phyloP scores from a whole-genome alignment of 2,113 vertebrate species.

The Podarcis muralis region DNA sequence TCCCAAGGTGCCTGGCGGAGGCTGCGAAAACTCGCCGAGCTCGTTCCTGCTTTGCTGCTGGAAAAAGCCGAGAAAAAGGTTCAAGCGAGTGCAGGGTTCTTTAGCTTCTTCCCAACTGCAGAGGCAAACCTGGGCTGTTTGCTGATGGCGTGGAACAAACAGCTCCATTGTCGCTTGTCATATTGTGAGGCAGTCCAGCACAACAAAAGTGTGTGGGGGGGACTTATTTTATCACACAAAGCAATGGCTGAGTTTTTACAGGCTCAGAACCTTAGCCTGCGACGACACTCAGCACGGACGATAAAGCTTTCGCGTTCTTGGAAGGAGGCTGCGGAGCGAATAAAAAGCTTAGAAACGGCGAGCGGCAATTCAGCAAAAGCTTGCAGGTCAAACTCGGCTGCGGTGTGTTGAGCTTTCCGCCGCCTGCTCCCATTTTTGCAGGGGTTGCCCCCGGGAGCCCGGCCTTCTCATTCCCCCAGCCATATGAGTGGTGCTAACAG shows the following conservation, averaged over 20 bases:
- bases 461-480: not conserved
- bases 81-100: not conserved
- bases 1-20: not conserved
- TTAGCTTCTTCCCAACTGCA: constrained; percentile 23
- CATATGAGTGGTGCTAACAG: not conserved
- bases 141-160: not conserved
- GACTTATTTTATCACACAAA: not conserved
- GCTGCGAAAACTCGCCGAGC: constrained; percentile 10
- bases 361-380: not conserved
- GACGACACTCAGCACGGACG: not conserved
- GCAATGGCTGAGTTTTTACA: not conserved
- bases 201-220: not conserved
- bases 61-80: not conserved
- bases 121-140: constrained; percentile 26
- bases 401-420: too few relatives aligned
- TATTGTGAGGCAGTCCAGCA: not conserved
- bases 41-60: constrained; percentile 3
- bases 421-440: not conserved
- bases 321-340: not conserved
- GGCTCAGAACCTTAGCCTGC: constrained; percentile 10
- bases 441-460: not conserved
- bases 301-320: not conserved
- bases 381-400: not conserved
- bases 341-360: constrained; percentile 14
- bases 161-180: not conserved